A percentile compares a stretch with the other conserved stretches of the same genome.
Conservation (phyloP, 2,797 vertebrate genomes). For the Falco berigora region DNA sequence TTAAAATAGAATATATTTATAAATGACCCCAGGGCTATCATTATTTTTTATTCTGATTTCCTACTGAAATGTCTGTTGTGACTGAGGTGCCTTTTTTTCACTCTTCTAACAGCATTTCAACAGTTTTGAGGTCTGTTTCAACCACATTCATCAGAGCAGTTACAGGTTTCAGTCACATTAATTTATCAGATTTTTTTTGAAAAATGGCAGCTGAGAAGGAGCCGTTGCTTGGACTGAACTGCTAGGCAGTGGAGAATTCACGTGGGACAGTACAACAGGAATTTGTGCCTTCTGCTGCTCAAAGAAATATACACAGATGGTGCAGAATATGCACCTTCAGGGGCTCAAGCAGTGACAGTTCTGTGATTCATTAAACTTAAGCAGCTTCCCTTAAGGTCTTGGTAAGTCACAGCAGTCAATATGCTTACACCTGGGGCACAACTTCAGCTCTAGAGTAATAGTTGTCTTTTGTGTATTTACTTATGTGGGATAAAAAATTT, state of each 20-base stretch:
- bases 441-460: background rate
- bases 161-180: background rate
- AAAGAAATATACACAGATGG: background rate
- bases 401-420: background rate
- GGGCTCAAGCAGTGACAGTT: background rate
- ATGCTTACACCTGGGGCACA: background rate
- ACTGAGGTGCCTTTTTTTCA: background rate
- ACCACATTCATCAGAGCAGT: background rate
- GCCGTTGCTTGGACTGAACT: background rate
- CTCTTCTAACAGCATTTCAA: background rate
- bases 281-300: background rate
- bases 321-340: background rate
- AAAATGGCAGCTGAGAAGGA: background rate
- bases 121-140: background rate
- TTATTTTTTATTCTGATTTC: background rate
- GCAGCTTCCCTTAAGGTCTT: background rate
- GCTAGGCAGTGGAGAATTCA: background rate
- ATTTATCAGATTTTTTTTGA: background rate
- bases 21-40: accelerated
- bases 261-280: background rate
- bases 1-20: background rate
- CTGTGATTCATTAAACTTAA: background rate
- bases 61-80: background rate
- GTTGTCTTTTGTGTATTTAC: background rate
- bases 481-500: background rate